A percentile compares a stretch with the other conserved stretches of the same genome.
These are phyloP conservation scores for Leptinotarsa peninsularis DNA, from an alignment of 2,888 invertebrate genomes.

Conservation along the genomic window DNA sequence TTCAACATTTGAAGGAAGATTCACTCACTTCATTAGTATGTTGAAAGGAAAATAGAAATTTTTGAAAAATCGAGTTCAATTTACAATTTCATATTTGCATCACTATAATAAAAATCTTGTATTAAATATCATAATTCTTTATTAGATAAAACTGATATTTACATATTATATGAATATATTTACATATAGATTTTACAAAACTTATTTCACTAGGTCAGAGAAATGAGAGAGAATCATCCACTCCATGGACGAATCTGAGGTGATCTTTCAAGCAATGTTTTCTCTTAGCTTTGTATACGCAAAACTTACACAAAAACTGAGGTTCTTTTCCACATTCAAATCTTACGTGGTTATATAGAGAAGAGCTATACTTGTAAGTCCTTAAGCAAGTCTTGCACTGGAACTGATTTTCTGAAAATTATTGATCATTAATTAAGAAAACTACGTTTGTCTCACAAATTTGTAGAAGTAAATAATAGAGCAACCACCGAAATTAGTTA, in stretches of 20 bases:
- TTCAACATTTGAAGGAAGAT: too few species aligned
- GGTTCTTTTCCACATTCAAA: conserved; percentile 76
- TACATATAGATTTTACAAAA: too few species aligned
- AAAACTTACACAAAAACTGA: conserved; percentile 80
- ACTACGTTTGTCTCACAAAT: too few species aligned
- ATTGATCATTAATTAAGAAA: not conserved
- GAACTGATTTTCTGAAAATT: conserved; percentile 3
- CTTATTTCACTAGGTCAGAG: not conserved
- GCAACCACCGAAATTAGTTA: conserved; percentile 52
- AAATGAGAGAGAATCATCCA: conserved; percentile 4
- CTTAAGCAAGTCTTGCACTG: not conserved
- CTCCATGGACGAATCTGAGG: conserved; percentile 33
- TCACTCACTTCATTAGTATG: too few species aligned
- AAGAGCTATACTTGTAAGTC: conserved; percentile 43
- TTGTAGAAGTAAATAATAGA: conserved; percentile 60
- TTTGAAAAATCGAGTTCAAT: too few species aligned
- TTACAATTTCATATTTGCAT: too few species aligned
- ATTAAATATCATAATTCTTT: too few species aligned
- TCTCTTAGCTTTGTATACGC: conserved; percentile 81
- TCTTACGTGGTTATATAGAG: conserved; percentile 44
- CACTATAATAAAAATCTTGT: too few species aligned
- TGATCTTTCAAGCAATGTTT: conserved; percentile 59
- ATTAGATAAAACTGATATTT: too few species aligned
- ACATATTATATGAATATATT: too few species aligned
- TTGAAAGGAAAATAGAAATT: too few species aligned